These are phyloP conservation scores for Mastigias papua DNA, from an alignment of 30 jellyfish, hydroid and myxozoan genomes.

Conservation along the genomic window DNA sequence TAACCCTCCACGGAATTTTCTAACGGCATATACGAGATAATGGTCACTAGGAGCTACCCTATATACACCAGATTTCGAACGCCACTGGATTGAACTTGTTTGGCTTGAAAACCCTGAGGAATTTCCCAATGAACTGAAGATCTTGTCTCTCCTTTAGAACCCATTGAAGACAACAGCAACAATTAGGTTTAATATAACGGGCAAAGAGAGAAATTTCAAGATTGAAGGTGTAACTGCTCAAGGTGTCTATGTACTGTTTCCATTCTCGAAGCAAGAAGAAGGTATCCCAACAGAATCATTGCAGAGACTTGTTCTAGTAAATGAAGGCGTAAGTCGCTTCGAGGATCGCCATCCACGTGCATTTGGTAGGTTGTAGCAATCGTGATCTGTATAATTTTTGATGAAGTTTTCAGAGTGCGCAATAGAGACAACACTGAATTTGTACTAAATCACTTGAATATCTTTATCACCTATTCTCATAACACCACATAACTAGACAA, in stretches of 20 bases:
- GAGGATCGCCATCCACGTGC: conserved; percentile 33
- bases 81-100: no score
- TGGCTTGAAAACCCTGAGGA: no score
- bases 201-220: conserved; percentile 63
- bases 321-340: conserved; percentile 66
- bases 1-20: no score
- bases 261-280: conserved; percentile 59
- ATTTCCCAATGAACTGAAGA: no score
- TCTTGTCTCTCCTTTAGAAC: conserved; percentile 24
- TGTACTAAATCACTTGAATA: no score
- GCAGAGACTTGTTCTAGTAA: conserved; percentile 50
- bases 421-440: no score
- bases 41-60: no score
- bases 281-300: conserved; percentile 59
- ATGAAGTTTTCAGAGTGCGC: no score
- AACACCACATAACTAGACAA: no score
- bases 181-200: conserved; percentile 67
- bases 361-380: conserved; percentile 1
- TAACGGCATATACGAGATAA: no score
- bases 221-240: conserved; percentile 68
- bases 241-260: conserved; percentile 65
- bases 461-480: no score
- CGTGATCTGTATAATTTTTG: not conserved
- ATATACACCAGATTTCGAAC: no score
- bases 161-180: conserved; percentile 73